These are phyloP conservation scores for Odontomachus brunneus DNA, from an alignment of 1,140 invertebrate species.

Conservation along the genomic window DNA sequence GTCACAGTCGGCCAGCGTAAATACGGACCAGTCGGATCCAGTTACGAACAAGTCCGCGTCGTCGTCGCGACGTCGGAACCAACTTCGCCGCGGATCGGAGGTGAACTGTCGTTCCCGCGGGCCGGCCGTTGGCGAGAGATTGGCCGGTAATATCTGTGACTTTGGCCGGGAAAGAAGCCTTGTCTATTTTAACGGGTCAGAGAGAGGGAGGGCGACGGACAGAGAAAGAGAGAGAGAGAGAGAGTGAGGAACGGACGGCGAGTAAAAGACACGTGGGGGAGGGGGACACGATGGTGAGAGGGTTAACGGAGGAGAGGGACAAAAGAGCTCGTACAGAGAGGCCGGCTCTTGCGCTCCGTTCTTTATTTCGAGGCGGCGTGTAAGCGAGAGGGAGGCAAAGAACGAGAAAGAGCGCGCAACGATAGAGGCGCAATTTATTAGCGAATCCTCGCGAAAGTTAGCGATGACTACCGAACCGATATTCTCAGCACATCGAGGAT, in stretches of 20 bases:
- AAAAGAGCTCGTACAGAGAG: constrained; percentile 60
- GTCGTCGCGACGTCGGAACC: constrained; percentile 56
- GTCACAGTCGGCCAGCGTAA: constrained; percentile 11
- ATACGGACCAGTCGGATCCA: constrained; percentile 46
- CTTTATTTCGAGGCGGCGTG: constrained; percentile 58
- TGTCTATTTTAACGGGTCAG: constrained; percentile 82
- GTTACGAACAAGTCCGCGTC: constrained; percentile 49
- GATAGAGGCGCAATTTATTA: constrained; percentile 69
- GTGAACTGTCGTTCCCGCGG: constrained; percentile 75
- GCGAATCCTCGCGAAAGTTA: constrained; percentile 43
- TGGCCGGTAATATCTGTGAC: constrained; percentile 79
- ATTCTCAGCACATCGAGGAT: constrained; percentile 23
- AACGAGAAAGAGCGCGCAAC: background rate
- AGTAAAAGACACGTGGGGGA: constrained; percentile 53
- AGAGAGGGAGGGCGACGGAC: constrained; percentile 58
- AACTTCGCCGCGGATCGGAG: constrained; percentile 76
- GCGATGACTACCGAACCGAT: background rate
- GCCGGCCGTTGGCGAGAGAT: constrained; percentile 69
- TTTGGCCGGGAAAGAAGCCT: constrained; percentile 80
- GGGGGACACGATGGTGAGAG: constrained; percentile 44
- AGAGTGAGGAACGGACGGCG: constrained; percentile 8
- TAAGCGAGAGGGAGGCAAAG: background rate
- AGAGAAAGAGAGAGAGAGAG: constrained; percentile 45
- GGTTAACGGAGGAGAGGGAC: constrained; percentile 64
- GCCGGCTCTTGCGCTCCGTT: constrained; percentile 40